Conservation (phyloP, 2,888 invertebrate genomes). For the Rhagophthalmus giganteus region DNA sequence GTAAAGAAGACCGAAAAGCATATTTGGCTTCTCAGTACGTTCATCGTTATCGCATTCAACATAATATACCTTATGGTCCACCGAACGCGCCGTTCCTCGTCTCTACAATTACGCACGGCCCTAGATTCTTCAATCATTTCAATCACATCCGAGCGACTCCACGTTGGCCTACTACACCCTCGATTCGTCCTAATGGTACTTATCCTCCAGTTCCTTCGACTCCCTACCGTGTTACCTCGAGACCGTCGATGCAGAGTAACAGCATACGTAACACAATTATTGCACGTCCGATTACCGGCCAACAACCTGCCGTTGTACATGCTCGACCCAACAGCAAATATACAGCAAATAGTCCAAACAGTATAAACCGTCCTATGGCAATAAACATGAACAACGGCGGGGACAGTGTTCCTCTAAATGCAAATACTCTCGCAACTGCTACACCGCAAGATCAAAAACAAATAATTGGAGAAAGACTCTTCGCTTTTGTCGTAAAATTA, state of each 20-base stretch:
- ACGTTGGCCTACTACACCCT: conserved; percentile 79
- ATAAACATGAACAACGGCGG: conserved; percentile 47
- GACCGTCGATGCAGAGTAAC: conserved; percentile 63
- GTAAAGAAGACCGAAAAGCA: conserved; percentile 71
- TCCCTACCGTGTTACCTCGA: conserved; percentile 46
- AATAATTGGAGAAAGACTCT: conserved; percentile 95
- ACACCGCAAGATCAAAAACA: conserved; percentile 96
- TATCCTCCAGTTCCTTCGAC: conserved; percentile 58
- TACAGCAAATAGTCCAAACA: conserved; percentile 71
- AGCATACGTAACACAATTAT: conserved; percentile 68
- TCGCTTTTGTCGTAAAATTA: conserved; percentile 93
- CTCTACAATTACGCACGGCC: conserved; percentile 85
- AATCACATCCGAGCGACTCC: conserved; percentile 89
- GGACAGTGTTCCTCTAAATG: conserved; percentile 79
- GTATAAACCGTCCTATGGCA: conserved; percentile 43
- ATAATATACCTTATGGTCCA: conserved; percentile 74
- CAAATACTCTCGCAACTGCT: conserved; percentile 90
- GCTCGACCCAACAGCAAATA: conserved; percentile 81
- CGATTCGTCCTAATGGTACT: conserved; percentile 69
- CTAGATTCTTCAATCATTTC: conserved; percentile 85
- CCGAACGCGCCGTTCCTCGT: conserved; percentile 76
- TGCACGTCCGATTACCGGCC: conserved; percentile 83
- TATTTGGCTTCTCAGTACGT: conserved; percentile 70
- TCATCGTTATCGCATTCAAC: conserved; percentile 77
- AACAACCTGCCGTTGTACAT: conserved; percentile 73